Evolutionary conservation across 64 coral and sea anemone genomes (phyloP).

Genomic region (Montipora foliosa): DNA sequence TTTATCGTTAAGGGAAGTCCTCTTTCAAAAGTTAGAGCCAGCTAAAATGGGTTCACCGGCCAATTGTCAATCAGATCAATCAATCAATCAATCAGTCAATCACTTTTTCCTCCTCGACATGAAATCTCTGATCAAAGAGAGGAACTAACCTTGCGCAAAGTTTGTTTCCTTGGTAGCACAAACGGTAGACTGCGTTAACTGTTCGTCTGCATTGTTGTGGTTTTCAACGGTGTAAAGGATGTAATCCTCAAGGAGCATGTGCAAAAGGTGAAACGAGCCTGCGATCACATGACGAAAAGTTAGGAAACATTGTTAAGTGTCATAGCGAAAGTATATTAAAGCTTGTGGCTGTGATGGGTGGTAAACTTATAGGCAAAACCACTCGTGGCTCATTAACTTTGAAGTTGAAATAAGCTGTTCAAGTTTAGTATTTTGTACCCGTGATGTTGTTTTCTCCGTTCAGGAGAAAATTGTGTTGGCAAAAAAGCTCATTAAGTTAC

Average conservation of each 20-base stretch:
- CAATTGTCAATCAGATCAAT: neutral
- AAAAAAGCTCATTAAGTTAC: neutral
- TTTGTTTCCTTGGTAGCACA: slow-evolving; percentile 34
- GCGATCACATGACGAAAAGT: neutral
- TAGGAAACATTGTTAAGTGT: neutral
- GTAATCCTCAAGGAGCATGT: slow-evolving; percentile 98
- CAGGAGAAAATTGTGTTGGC: neutral
- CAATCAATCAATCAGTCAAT: no score
- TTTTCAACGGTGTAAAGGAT: slow-evolving; percentile 98
- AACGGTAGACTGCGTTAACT: slow-evolving; percentile 31
- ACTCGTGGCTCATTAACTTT: no score
- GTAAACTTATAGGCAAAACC: no score
- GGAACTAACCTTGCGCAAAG: slow-evolving; percentile 29
- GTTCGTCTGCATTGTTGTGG: slow-evolving; percentile 88
- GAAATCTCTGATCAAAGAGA: neutral
- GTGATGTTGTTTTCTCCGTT: neutral
- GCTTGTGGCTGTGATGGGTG: no score
- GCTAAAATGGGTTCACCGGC: neutral
- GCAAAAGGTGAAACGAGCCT: slow-evolving; percentile 98
- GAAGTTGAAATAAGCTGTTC: no score
- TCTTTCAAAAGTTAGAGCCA: neutral
- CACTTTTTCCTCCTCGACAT: neutral
- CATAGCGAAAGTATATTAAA: no score
- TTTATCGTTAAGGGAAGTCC: neutral
- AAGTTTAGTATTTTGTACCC: no score